Base-by-base conservation (phyloP, 2,888 invertebrate species). In the Endomychus coccineus region DNA sequence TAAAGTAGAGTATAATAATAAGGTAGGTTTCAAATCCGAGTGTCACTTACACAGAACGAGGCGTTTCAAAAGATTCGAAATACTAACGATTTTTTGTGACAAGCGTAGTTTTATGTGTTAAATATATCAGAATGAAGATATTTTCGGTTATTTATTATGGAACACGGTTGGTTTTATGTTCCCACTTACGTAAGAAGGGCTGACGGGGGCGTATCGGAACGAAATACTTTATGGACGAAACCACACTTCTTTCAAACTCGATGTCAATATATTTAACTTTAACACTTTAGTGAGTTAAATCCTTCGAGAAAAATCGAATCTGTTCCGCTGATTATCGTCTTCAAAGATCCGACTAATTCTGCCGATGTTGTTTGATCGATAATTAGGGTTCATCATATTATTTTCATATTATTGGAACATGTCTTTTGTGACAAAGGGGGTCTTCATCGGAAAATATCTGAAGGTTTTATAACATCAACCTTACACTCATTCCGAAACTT, bases 41-140 rank as follows among this genome's bases (percentile, higher is more conserved):
- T 58, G 58, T 56, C 56, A 55, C 55, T 58, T 55, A 50, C 42
- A 35, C 49, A 46, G 50, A 56, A 56, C 53, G 47, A 56, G 55
- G 56, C 49, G 49, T 46, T 51, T 49, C 51, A 48, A 52, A 55
- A 52, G 52, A 39, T 36, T 50, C 52, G 50, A 53, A 52, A 51
- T 43, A 44, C 50, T 53, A 49, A 51, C 48, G 48, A 54, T 48
- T 52, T 50, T 50, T 49, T 46, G 45, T 49, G 54, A 52, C 52
- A 48, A 48, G 42, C 50, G 39, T 32, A 41, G 42, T 45, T 48
- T 48, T 39, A 41, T 42, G 48, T 46, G 43, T 43, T 44, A 45
- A 46, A 44, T 46, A 43, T 48, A 44, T 46, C 46, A 44, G 48
- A 52, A 54, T 56, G 46, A 48, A 54, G 55, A 51, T 50, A 55